Percentiles rank a stretch among this genome's conserved stretches.
phyloP scores from a whole-genome alignment of 2,113 vertebrate species.

The Brachyistius frenatus region DNA sequence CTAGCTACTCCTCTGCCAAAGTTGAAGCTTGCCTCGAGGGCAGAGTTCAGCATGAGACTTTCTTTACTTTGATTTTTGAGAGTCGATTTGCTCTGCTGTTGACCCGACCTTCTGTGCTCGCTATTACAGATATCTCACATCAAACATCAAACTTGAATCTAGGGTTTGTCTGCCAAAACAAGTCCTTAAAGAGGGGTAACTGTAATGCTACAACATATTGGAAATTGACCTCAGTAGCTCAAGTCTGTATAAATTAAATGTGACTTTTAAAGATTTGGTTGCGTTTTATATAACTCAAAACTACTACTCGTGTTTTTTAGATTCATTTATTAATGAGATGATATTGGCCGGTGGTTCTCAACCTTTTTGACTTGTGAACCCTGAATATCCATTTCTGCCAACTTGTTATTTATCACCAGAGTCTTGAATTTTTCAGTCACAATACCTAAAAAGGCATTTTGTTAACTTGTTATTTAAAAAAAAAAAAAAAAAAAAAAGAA shows the following conservation, averaged over 20 bases:
- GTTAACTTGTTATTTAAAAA: no score
- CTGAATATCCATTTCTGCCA: neutral
- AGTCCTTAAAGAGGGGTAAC: conserved; percentile 5
- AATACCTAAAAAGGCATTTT: no score
- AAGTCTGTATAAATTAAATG: neutral
- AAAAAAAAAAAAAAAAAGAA: no score
- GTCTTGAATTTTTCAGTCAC: no score
- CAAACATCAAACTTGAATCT: conserved; percentile 42
- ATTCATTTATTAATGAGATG: neutral
- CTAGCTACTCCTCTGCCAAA: conserved; percentile 39
- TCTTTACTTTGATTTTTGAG: conserved; percentile 63
- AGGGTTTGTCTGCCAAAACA: conserved; percentile 11
- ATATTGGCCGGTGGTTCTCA: neutral
- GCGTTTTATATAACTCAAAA: neutral
- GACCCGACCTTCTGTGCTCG: conserved; percentile 41
- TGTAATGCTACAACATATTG: neutral
- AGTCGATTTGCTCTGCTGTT: conserved; percentile 54
- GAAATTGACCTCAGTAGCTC: neutral
- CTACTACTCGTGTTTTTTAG: neutral
- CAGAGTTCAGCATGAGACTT: conserved; percentile 56
- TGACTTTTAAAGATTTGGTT: neutral
- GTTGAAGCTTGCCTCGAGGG: conserved; percentile 68
- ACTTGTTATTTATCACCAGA: no score
- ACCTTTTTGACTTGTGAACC: neutral
- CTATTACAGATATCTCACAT: conserved; percentile 28